Percentiles rank a stretch among this genome's conserved stretches.
These are phyloP conservation scores for Liopterus haemorrhoidalis DNA, from an alignment of 2,888 invertebrate species.

Conservation along the genomic window DNA sequence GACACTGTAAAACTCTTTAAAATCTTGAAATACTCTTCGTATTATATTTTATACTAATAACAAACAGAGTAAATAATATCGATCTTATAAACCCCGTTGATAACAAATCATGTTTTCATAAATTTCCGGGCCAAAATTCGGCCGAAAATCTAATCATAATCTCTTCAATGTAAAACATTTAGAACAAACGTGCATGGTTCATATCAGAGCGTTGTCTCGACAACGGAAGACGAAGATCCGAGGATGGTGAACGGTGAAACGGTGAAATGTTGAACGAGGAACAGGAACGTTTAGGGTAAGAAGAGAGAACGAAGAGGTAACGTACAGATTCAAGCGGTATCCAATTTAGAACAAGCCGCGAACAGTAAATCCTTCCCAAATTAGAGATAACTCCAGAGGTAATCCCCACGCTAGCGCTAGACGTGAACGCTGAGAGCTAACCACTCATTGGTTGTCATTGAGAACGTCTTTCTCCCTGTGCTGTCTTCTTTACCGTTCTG, in stretches of 20 bases:
- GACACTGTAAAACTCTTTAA: too few relatives aligned
- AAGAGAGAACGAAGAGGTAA: conserved; percentile 15
- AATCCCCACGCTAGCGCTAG: conserved; percentile 42
- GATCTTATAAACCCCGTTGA: too few relatives aligned
- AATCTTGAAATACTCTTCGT: too few relatives aligned
- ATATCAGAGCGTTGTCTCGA: conserved; percentile 8
- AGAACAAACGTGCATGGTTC: conserved; percentile 23
- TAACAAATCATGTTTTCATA: too few relatives aligned
- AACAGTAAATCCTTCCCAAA: conserved; percentile 52
- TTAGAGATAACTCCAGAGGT: conserved; percentile 52
- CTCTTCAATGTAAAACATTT: too few relatives aligned
- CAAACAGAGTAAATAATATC: too few relatives aligned
- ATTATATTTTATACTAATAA: too few relatives aligned
- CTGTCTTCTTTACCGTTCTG: not conserved
- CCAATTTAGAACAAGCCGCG: conserved; percentile 54
- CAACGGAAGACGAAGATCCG: conserved; percentile 15
- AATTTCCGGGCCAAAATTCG: too few relatives aligned
- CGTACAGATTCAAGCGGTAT: conserved; percentile 39
- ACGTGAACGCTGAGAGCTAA: conserved; percentile 17
- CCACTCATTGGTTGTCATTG: conserved; percentile 41
- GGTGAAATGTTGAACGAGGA: too few relatives aligned
- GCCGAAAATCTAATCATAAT: too few relatives aligned
- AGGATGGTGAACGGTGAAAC: too few relatives aligned
- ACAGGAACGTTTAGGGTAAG: too few relatives aligned
- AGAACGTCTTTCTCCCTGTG: not conserved